Percentiles rank a stretch among this genome's conserved stretches.
Evolutionary conservation across 2,113 vertebrate genomes (phyloP).

Genomic region (Rhadina sibilatrix): DNA sequence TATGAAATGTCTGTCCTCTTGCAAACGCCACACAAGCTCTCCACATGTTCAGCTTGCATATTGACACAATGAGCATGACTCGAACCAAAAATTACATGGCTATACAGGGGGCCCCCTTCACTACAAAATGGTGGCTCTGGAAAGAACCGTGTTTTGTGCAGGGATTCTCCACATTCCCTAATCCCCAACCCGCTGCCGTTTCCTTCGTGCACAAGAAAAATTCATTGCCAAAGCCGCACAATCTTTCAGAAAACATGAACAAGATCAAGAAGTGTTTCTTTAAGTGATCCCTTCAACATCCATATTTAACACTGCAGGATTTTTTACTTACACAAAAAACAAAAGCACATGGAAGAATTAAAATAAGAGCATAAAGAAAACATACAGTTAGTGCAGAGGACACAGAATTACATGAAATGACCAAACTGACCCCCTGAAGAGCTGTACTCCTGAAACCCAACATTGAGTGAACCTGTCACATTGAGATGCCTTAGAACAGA

Average conservation of each 20-base stretch:
- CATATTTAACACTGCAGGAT: background rate
- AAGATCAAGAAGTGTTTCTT: background rate
- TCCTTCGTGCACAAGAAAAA: background rate
- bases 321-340: background rate
- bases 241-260: background rate
- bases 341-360: background rate
- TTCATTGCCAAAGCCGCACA: background rate
- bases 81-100: background rate
- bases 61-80: background rate
- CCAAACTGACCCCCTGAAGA: background rate
- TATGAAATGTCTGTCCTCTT: background rate
- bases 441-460: background rate
- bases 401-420: accelerated
- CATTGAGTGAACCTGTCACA: background rate
- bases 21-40: background rate
- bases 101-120: background rate
- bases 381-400: accelerated
- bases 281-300: background rate
- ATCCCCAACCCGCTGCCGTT: background rate
- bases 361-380: background rate
- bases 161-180: accelerated
- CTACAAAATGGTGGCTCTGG: background rate
- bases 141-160: background rate
- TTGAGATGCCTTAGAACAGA: background rate
- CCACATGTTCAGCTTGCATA: background rate